Evolutionary conservation across 2,888 invertebrate species (phyloP).

Genomic region (Xestia xanthographa): DNA sequence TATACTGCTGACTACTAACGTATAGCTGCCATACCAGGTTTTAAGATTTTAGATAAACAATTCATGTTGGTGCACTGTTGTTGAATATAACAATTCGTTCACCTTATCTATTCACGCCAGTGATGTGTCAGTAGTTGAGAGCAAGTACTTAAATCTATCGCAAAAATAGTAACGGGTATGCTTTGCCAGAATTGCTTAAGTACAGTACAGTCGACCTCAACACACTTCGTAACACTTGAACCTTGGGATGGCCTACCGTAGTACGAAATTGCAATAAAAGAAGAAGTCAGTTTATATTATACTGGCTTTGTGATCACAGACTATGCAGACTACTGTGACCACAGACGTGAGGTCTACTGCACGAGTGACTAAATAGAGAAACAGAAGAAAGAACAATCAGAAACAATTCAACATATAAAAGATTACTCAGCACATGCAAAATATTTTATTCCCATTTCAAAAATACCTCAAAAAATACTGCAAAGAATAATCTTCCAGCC

Average conservation of each 20-base stretch:
- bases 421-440: not conserved
- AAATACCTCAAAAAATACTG: constrained; percentile 34
- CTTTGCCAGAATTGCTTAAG: not conserved
- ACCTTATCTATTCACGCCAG: not conserved
- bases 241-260: not conserved
- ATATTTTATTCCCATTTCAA: constrained; percentile 13
- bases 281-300: not conserved
- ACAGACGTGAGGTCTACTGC: not conserved
- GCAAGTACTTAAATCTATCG: not conserved
- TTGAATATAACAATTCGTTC: not conserved
- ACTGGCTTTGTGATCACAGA: no score
- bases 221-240: not conserved
- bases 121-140: not conserved
- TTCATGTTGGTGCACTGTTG: not conserved
- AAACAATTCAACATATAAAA: not conserved
- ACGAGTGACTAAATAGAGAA: not conserved
- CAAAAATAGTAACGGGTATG: not conserved
- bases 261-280: not conserved
- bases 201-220: not conserved
- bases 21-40: not conserved
- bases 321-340: no score
- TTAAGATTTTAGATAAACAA: constrained; percentile 18
- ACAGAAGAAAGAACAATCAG: not conserved
- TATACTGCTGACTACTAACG: no score
- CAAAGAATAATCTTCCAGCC: constrained; percentile 31